Conservation (phyloP, 1,140 invertebrate species). For the Drosophila ogumai region DNA sequence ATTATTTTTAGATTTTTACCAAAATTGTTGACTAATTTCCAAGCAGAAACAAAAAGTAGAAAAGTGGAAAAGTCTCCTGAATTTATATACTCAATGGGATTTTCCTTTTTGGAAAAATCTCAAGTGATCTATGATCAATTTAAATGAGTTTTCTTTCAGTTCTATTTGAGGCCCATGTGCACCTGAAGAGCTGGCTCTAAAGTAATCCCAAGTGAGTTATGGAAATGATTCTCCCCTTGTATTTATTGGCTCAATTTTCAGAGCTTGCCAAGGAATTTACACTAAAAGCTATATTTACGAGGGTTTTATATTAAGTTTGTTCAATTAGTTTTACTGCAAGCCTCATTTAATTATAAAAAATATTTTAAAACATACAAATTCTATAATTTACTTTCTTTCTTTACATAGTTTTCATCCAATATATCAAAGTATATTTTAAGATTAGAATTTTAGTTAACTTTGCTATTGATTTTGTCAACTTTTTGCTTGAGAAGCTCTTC, state of each 20-base stretch:
- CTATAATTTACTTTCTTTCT: background rate
- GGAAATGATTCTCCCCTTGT: background rate
- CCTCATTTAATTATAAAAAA: background rate
- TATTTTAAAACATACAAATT: background rate
- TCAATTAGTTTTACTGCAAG: background rate
- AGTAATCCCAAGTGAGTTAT: conserved; percentile 17
- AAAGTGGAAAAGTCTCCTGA: background rate
- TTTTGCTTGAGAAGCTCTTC: background rate
- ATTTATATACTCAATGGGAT: conserved; percentile 17
- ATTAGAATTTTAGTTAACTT: background rate
- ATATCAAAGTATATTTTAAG: too few species aligned
- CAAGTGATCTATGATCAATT: conserved; percentile 27
- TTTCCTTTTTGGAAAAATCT: conserved; percentile 9
- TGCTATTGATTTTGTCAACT: background rate
- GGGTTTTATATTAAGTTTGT: background rate
- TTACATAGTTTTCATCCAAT: too few species aligned
- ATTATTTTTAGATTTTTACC: conserved; percentile 48
- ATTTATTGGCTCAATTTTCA: background rate
- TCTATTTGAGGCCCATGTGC: conserved; percentile 11
- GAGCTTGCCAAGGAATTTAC: background rate
- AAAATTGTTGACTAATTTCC: conserved; percentile 31
- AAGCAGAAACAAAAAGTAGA: background rate
- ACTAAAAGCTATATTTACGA: background rate
- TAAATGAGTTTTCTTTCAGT: background rate
- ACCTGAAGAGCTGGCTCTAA: conserved; percentile 5